Evolutionary conservation across 2,888 invertebrate genomes (phyloP).

Genomic region (Idaea straminata): DNA sequence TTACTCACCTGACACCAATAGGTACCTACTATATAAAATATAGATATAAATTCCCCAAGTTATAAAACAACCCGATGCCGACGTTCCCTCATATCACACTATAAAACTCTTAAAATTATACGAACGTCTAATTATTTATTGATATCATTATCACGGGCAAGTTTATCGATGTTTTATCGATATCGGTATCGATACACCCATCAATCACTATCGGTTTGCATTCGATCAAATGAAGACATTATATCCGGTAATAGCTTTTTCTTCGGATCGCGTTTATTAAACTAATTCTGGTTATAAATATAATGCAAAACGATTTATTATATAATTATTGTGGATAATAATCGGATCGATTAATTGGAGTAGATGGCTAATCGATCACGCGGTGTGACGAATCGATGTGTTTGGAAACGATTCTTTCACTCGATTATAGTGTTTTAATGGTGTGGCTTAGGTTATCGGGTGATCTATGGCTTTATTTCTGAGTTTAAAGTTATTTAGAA

Average conservation of each 20-base stretch:
- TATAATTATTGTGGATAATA: conserved; percentile 58
- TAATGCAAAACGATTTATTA: conserved; percentile 70
- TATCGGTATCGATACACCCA: conserved; percentile 30
- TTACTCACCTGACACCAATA: conserved; percentile 22
- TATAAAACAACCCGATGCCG: conserved; percentile 9
- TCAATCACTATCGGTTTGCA: conserved; percentile 52
- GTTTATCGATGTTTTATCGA: conserved; percentile 52
- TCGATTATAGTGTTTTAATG: conserved; percentile 37
- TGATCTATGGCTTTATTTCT: conserved; percentile 53
- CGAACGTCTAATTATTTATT: conserved; percentile 41
- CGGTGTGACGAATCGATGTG: conserved; percentile 55
- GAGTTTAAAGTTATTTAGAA: conserved; percentile 50
- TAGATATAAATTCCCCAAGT: background rate
- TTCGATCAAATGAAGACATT: conserved; percentile 63
- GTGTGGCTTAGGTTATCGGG: conserved; percentile 57
- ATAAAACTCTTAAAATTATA: conserved; percentile 35
- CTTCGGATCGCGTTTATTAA: conserved; percentile 64
- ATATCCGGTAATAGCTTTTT: conserved; percentile 50
- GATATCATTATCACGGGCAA: conserved; percentile 45
- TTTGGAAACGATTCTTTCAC: conserved; percentile 35
- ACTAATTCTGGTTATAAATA: conserved; percentile 48
- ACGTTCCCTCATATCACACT: conserved; percentile 29
- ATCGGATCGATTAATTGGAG: conserved; percentile 65
- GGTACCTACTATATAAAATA: conserved; percentile 5
- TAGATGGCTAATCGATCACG: conserved; percentile 58